phyloP scores from a whole-genome alignment of 2,797 vertebrate genomes.

The Enteromius treurensis region DNA sequence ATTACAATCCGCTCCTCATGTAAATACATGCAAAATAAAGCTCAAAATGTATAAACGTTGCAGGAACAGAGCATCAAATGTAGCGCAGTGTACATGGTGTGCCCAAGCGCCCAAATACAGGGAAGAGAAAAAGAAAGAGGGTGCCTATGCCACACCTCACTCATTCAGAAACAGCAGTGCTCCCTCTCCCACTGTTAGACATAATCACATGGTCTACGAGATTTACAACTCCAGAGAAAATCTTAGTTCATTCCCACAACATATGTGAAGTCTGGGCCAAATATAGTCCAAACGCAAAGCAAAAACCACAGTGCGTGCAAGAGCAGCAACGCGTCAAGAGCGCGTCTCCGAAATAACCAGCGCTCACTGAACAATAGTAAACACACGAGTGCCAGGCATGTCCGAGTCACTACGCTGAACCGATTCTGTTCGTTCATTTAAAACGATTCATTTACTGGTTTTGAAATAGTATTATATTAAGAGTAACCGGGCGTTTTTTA shows the following conservation, averaged over 20 bases:
- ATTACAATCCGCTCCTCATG: neutral
- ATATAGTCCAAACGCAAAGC: constrained; percentile 1
- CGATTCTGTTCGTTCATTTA: neutral
- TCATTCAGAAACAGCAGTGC: constrained; percentile 25
- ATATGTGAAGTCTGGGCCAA: constrained; percentile 17
- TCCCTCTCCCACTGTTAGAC: neutral
- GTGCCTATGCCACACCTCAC: constrained; percentile 41
- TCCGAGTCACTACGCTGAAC: neutral
- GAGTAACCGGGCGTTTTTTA: neutral
- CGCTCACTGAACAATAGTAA: constrained; percentile 47
- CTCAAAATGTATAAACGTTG: neutral
- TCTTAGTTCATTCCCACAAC: neutral
- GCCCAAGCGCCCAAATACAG: neutral
- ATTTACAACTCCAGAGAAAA: constrained; percentile 22
- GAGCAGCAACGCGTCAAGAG: neutral
- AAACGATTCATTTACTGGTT: neutral
- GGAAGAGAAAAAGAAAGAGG: constrained; percentile 1
- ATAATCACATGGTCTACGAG: constrained; percentile 22
- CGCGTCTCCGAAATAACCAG: constrained; percentile 12
- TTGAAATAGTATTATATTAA: neutral
- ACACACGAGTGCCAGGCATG: neutral
- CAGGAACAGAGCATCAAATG: neutral
- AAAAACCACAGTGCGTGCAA: constrained; percentile 21
- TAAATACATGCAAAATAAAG: neutral
- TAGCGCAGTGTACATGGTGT: neutral